These are phyloP conservation scores for Cacatua alba DNA, from an alignment of 2,113 vertebrate species.

Conservation along the genomic window DNA sequence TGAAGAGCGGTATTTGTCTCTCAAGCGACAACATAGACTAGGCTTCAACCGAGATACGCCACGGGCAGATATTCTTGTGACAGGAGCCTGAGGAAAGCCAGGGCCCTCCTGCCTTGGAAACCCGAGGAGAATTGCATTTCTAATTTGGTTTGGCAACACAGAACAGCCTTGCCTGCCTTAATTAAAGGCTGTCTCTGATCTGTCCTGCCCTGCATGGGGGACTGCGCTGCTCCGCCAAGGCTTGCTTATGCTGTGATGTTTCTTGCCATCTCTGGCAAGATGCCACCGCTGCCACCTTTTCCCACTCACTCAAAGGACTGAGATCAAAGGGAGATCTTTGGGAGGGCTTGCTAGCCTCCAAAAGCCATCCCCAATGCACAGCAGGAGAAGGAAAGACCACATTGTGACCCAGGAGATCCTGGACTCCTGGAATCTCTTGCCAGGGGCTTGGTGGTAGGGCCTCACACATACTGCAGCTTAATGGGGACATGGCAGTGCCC, in stretches of 20 bases:
- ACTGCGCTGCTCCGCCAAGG: background rate
- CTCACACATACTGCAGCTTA: fast-evolving
- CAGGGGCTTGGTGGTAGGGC: fast-evolving
- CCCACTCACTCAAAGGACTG: fast-evolving
- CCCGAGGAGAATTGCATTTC: background rate
- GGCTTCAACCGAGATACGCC: background rate
- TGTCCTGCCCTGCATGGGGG: background rate
- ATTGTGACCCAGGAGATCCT: fast-evolving
- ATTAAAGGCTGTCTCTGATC: background rate
- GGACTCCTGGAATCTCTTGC: background rate
- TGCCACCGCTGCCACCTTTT: background rate
- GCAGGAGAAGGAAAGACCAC: background rate
- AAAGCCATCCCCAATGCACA: background rate
- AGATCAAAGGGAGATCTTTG: background rate
- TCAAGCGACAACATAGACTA: background rate
- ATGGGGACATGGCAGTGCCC: fast-evolving
- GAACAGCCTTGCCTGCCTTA: background rate
- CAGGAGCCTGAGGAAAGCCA: background rate
- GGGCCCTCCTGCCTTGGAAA: background rate
- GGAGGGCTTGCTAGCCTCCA: background rate
- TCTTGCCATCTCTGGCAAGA: background rate
- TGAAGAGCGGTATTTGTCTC: background rate
- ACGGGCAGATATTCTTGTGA: background rate
- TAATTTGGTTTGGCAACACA: background rate
- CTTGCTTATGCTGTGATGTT: background rate